phyloP scores from a whole-genome alignment of 2,888 invertebrate genomes.

The Melieria omissa region DNA sequence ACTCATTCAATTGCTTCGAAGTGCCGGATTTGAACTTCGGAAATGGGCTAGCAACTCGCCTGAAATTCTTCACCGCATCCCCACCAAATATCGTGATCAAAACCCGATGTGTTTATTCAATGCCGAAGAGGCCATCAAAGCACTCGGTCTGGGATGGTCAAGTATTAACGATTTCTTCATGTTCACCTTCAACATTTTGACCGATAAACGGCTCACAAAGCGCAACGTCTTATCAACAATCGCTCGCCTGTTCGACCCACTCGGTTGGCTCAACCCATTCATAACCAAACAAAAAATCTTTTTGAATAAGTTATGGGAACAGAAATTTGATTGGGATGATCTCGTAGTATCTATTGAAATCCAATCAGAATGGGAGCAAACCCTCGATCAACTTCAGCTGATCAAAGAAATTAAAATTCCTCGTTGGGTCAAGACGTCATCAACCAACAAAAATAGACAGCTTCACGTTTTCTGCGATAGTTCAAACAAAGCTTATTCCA shows the following conservation, averaged over 20 bases:
- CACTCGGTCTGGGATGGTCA: slow-evolving; percentile 11
- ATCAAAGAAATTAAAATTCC: slow-evolving; percentile 24
- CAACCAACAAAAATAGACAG: slow-evolving; percentile 12
- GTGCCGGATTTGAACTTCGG: slow-evolving; percentile 8
- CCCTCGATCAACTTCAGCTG: slow-evolving; percentile 16
- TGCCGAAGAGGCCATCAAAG: not conserved
- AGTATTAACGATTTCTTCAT: not conserved
- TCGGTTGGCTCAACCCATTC: slow-evolving; percentile 7
- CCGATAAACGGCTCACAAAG: slow-evolving; percentile 7
- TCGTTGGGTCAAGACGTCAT: slow-evolving; percentile 12
- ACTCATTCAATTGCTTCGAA: slow-evolving; percentile 12
- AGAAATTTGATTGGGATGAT: slow-evolving; percentile 1
- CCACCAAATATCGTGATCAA: slow-evolving; percentile 1
- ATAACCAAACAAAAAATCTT: not conserved
- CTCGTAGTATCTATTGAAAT: slow-evolving; percentile 5
- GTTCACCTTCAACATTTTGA: not conserved
- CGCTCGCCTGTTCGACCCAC: slow-evolving; percentile 21
- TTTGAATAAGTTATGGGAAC: too few species aligned
- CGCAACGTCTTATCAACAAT: slow-evolving; percentile 21
- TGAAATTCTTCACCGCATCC: not conserved
- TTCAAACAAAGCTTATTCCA: slow-evolving; percentile 22
- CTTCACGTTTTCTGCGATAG: slow-evolving; percentile 24
- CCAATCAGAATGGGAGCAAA: not conserved
- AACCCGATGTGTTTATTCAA: slow-evolving; percentile 19
- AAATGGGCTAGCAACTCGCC: slow-evolving; percentile 6